Conservation (phyloP, 2,888 invertebrate genomes). For the Scaeva pyrastri region DNA sequence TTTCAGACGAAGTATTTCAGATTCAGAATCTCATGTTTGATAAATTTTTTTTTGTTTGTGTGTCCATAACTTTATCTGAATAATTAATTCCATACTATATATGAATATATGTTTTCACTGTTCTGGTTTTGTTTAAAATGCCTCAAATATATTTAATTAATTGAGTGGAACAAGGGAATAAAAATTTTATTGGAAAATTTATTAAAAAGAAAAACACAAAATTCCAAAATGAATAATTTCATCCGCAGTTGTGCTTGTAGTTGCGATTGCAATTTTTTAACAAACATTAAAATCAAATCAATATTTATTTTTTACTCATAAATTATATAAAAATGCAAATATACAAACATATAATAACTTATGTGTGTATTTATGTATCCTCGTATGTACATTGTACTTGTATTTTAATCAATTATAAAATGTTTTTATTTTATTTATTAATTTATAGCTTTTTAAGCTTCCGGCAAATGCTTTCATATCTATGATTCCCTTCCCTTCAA, state of each 20-base stretch:
- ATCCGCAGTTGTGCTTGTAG: background rate
- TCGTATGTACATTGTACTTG: background rate
- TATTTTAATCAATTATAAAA: background rate
- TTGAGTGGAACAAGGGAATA: background rate
- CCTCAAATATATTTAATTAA: no score
- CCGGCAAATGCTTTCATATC: background rate
- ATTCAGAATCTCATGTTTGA: no score
- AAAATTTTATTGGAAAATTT: background rate
- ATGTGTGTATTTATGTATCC: no score
- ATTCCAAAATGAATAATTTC: background rate
- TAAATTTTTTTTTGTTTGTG: no score
- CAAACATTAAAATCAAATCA: slow-evolving; percentile 1
- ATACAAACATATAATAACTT: background rate
- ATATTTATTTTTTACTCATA: slow-evolving; percentile 19
- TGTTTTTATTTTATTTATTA: slow-evolving; percentile 8
- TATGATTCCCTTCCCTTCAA: background rate
- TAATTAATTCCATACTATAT: no score
- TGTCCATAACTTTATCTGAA: no score
- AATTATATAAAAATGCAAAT: background rate
- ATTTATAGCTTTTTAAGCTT: background rate
- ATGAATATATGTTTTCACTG: no score
- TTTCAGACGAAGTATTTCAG: no score
- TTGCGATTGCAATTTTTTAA: background rate
- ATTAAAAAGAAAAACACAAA: background rate
- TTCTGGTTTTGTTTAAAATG: no score